Conservation (phyloP, 2,888 invertebrate species). For the Cerastoderma edule region DNA sequence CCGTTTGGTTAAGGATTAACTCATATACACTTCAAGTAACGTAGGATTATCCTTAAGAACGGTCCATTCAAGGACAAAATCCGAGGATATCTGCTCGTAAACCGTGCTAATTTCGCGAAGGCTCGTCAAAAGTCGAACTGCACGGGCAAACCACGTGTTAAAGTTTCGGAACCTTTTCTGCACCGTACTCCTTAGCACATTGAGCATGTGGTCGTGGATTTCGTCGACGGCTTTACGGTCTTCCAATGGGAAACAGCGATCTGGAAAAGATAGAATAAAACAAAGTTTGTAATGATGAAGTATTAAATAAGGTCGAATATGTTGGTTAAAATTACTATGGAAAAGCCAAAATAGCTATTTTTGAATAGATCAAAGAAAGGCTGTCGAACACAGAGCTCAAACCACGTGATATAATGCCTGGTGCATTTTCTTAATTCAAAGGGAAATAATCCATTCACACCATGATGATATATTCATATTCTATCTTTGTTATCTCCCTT, state of each 20-base stretch:
- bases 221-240: conserved; percentile 34
- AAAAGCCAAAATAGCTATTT: too few relatives aligned
- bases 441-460: too few relatives aligned
- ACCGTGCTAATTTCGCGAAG: conserved; percentile 48
- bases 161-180: conserved; percentile 31
- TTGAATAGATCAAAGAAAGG: too few relatives aligned
- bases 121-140: conserved; percentile 45
- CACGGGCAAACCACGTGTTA: conserved; percentile 51
- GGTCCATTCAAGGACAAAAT: conserved; percentile 50
- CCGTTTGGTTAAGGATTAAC: too few relatives aligned
- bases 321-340: too few relatives aligned
- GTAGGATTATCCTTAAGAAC: conserved; percentile 49
- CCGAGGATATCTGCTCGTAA: conserved; percentile 41
- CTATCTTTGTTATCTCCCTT: too few relatives aligned
- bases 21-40: conserved; percentile 46
- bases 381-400: too few relatives aligned
- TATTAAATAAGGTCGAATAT: too few relatives aligned
- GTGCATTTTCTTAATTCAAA: too few relatives aligned
- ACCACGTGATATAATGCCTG: too few relatives aligned
- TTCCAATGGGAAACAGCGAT: conserved; percentile 42
- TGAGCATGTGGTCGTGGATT: conserved; percentile 40
- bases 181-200: conserved; percentile 34
- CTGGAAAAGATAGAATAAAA: conserved; percentile 30
- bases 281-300: too few relatives aligned
- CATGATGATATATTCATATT: too few relatives aligned